Conservation (phyloP, 2,113 vertebrate species). For the Aspidoscelis tigris region DNA sequence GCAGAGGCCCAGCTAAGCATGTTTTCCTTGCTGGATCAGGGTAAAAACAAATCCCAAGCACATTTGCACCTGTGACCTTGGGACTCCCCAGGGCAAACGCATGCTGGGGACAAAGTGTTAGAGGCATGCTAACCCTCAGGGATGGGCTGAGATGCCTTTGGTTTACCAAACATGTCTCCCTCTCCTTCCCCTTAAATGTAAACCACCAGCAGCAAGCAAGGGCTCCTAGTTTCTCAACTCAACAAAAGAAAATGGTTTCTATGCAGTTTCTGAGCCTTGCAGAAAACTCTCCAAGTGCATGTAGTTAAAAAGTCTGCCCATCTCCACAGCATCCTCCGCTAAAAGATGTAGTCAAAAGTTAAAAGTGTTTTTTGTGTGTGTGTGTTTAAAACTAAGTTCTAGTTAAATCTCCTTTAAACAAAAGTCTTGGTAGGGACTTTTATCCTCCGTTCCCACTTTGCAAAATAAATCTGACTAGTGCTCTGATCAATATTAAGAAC, state of each 20-base stretch:
- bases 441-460: too few species aligned
- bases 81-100: not conserved
- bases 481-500: too few species aligned
- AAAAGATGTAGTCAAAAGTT: too few species aligned
- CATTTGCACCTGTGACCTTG: not conserved
- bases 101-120: not conserved
- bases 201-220: too few species aligned
- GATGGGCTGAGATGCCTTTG: conserved; percentile 18
- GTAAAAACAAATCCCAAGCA: conserved; percentile 4
- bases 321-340: too few species aligned
- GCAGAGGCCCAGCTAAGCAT: not conserved
- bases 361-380: too few species aligned
- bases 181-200: not conserved
- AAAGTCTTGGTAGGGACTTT: too few species aligned
- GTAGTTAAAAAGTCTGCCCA: too few species aligned
- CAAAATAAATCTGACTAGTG: too few species aligned
- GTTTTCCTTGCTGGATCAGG: conserved; percentile 2
- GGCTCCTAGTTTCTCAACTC: not conserved
- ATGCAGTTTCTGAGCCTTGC: not conserved
- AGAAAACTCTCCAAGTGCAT: not conserved
- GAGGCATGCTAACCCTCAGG: not conserved
- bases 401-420: too few species aligned
- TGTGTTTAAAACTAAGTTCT: too few species aligned
- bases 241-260: not conserved
- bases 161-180: not conserved